Conservation (phyloP, 2,113 vertebrate species). For the Crotalus helleri region DNA sequence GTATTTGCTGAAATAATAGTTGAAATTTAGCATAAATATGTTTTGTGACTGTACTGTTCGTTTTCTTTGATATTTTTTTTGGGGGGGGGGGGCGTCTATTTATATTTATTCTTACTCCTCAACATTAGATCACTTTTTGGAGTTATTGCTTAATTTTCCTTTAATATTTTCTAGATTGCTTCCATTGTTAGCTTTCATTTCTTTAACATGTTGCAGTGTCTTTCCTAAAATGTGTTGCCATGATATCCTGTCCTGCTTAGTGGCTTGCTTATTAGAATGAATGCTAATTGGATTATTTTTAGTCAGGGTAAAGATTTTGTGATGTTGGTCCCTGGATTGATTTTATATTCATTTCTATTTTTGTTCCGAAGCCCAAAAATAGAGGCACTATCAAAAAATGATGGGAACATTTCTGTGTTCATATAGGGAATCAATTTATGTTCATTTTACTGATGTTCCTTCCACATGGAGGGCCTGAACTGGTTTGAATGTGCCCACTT, state of each 20-base stretch:
- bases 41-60: slow-evolving; percentile 67
- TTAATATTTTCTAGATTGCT: slow-evolving; percentile 25
- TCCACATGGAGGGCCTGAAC: not conserved
- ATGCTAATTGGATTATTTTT: not conserved
- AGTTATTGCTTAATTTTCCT: slow-evolving; percentile 34
- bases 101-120: not conserved
- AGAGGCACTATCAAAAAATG: not conserved
- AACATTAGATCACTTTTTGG: not conserved
- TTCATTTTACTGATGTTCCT: not conserved
- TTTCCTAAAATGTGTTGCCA: slow-evolving; percentile 37
- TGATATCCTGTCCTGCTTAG: not conserved
- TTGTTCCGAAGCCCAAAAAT: not conserved
- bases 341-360: not conserved
- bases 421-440: not conserved
- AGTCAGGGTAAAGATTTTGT: not conserved
- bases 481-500: not conserved
- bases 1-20: slow-evolving; percentile 76
- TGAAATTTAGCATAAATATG: slow-evolving; percentile 70
- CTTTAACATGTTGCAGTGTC: slow-evolving; percentile 27
- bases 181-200: slow-evolving; percentile 58
- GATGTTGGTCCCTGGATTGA: not conserved
- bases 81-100: not conserved
- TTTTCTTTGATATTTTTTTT: slow-evolving; percentile 57
- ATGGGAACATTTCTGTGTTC: not conserved
- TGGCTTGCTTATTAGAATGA: not conserved